Base-by-base conservation (phyloP, 2,888 invertebrate species). In the Drosophila borealis region DNA sequence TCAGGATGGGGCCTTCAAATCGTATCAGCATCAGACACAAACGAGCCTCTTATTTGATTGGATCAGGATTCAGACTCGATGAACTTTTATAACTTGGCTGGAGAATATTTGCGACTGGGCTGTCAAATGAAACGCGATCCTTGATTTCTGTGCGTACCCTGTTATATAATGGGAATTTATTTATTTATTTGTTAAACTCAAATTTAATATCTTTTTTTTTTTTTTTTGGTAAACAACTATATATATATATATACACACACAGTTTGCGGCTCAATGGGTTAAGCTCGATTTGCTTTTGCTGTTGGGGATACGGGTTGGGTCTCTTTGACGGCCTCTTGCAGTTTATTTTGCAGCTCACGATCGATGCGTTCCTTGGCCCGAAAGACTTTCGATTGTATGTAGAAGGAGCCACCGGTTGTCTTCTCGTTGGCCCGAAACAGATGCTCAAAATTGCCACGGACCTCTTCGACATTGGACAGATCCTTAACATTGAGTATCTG, bases 381-480 rank as follows among this genome's bases (percentile, higher is more conserved):
- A n/a, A 96, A 96, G 33, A 99, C 96, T 94, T 99, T 99, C 1
- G 99, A 99, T 92, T 99, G 99, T 63, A 99, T 92, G 92, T 99
- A 99, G 90, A 99, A 97, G 0, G 98, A 98, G 13, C 99, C 99
- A 45, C 99, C 98, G 93, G 96, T 96, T 0, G 95, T 88, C 92
- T 97, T 98, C 60, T 99, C 98, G 90, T 99, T 99, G 0, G 95
- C 95, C 66, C 94, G 93, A 93, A 99, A 98, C 41, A 99, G 93
- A 89, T 96, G 96, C 57, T 98, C 95, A 91, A 96, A 99, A 66
- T 95, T 96, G 84, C 95, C 95, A 63, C 95, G 93, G 10, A 97
- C 91, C 89, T 96, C 95, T 73, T 96, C 95, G 10, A 94, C 92
- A 42, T 96, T 94, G 75, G 96, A 90, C 1, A 91, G 51, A 81